Conservation (phyloP, 2,888 invertebrate species). For the Phlogophora meticulosa region DNA sequence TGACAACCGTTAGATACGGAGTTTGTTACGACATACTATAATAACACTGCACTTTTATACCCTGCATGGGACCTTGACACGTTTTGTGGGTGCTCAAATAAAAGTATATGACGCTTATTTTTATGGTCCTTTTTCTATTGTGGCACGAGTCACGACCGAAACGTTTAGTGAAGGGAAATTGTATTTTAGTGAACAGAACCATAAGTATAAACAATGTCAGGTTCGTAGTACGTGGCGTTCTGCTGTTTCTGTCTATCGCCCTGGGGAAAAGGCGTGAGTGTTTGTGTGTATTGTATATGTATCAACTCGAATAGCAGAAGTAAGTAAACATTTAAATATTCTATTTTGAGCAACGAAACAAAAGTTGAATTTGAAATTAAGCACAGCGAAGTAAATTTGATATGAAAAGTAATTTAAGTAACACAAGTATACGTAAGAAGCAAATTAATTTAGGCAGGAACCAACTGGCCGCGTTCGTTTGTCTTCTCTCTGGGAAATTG, state of each 20-base stretch:
- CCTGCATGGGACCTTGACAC: slow-evolving; percentile 38
- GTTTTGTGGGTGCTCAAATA: slow-evolving; percentile 32
- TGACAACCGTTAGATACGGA: slow-evolving; percentile 28
- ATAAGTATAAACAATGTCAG: no score
- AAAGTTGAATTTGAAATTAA: slow-evolving; percentile 9
- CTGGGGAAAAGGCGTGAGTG: no score
- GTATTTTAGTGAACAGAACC: slow-evolving; percentile 6
- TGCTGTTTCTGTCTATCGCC: no score
- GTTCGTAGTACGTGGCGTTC: no score
- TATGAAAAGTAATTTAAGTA: slow-evolving; percentile 36
- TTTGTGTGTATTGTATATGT: background rate
- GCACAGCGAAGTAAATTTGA: slow-evolving; percentile 16
- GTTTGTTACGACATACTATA: slow-evolving; percentile 47
- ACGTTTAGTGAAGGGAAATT: slow-evolving; percentile 17
- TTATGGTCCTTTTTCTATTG: slow-evolving; percentile 31
- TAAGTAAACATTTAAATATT: background rate
- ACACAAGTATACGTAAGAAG: slow-evolving; percentile 32
- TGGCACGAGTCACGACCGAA: background rate
- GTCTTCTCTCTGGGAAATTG: slow-evolving; percentile 25
- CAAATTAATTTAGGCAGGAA: slow-evolving; percentile 40
- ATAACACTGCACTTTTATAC: slow-evolving; percentile 58
- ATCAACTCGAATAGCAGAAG: background rate
- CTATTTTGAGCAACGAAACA: background rate
- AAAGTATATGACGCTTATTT: slow-evolving; percentile 25
- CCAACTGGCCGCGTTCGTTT: slow-evolving; percentile 26